phyloP scores from a whole-genome alignment of 2,888 invertebrate species.

The Sminthurinus aureus region DNA sequence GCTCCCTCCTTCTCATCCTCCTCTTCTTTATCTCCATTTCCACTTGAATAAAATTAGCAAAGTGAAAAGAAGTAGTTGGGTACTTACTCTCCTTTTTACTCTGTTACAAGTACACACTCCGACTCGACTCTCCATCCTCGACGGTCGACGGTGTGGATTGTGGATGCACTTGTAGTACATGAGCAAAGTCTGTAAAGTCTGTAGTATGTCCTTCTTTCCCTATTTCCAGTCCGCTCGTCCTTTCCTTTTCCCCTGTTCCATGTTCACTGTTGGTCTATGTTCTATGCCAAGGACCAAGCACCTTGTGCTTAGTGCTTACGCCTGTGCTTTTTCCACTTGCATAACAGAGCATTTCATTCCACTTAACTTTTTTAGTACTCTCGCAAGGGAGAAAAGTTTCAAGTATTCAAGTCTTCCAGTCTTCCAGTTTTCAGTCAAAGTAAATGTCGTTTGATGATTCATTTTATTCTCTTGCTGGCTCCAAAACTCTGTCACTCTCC shows the following conservation, averaged over 20 bases:
- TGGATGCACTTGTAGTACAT: no score
- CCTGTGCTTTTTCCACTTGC: background rate
- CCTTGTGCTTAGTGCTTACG: background rate
- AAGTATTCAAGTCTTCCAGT: background rate
- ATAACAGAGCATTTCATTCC: background rate
- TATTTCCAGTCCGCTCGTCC: no score
- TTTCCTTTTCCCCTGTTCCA: no score
- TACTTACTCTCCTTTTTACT: background rate
- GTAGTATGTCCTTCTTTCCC: no score
- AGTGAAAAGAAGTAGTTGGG: background rate
- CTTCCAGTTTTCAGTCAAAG: no score
- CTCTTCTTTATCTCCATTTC: background rate
- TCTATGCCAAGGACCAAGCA: no score
- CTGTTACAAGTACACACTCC: background rate
- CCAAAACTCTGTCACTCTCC: no score
- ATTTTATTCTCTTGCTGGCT: background rate
- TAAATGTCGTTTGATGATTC: background rate
- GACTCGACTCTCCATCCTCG: no score
- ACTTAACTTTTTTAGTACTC: background rate
- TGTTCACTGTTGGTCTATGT: no score
- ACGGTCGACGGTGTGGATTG: no score
- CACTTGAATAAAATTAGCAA: conserved; percentile 5
- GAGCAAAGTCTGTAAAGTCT: no score
- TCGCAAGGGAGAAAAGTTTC: background rate
- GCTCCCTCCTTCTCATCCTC: background rate